A percentile compares a stretch with the other conserved stretches of the same genome.
Conservation (phyloP, 2,888 invertebrate genomes). For the Noctua janthe region DNA sequence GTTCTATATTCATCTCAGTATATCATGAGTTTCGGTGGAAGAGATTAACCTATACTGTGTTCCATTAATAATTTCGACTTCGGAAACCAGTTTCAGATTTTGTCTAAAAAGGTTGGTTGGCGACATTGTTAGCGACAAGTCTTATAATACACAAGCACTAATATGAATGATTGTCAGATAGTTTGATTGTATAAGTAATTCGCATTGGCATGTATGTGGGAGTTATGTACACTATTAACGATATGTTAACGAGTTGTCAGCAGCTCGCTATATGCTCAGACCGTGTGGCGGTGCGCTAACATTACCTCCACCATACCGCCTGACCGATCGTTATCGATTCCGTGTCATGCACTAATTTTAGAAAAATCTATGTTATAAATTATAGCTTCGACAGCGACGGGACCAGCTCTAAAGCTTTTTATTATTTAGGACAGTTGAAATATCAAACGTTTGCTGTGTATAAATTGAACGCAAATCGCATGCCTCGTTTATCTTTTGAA, state of each 20-base stretch:
- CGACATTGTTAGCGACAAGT: background rate
- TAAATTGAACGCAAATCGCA: conserved; percentile 46
- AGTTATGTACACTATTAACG: conserved; percentile 39
- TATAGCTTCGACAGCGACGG: conserved; percentile 68
- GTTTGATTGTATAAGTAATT: conserved; percentile 11
- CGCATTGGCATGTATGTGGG: conserved; percentile 3
- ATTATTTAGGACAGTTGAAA: conserved; percentile 64
- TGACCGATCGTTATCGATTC: conserved; percentile 81
- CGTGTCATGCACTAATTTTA: conserved; percentile 83
- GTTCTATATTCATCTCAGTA: conserved; percentile 59
- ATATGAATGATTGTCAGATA: conserved; percentile 11
- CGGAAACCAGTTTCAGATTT: conserved; percentile 21
- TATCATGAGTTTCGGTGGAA: conserved; percentile 62
- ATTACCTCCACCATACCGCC: conserved; percentile 74
- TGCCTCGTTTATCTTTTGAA: conserved; percentile 59
- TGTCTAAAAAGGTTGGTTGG: background rate
- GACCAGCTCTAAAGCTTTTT: conserved; percentile 62
- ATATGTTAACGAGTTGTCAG: conserved; percentile 44
- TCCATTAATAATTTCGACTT: conserved; percentile 55
- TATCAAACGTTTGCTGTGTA: conserved; percentile 49
- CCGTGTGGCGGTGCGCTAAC: conserved; percentile 72
- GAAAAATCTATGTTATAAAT: conserved; percentile 78
- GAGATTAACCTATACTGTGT: conserved; percentile 58
- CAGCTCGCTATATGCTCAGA: conserved; percentile 63
- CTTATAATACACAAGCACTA: background rate